Evolutionary conservation across 2,797 vertebrate species (phyloP).

Genomic region (Halcyon leucocephala): DNA sequence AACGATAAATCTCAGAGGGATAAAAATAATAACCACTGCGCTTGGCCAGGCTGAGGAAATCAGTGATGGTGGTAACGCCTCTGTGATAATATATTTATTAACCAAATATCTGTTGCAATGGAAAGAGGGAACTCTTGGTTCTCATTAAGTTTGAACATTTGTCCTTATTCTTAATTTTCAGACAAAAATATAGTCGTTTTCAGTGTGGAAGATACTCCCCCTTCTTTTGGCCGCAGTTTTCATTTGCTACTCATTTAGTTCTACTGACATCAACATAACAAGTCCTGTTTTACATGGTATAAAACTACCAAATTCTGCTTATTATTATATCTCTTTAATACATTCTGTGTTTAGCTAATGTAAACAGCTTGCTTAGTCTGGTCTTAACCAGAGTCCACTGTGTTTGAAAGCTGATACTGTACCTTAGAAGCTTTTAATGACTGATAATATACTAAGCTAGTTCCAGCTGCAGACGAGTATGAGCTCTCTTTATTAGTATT

Average conservation of each 20-base stretch:
- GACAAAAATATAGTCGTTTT: neutral
- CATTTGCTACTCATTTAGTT: neutral
- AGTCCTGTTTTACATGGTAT: neutral
- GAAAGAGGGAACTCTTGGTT: neutral
- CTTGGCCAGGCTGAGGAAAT: neutral
- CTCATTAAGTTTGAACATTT: neutral
- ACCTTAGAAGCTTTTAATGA: neutral
- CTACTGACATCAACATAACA: neutral
- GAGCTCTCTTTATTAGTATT: neutral
- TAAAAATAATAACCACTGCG: neutral
- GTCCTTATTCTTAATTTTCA: neutral
- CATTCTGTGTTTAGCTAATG: neutral
- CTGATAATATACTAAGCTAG: neutral
- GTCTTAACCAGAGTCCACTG: neutral
- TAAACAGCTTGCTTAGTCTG: neutral
- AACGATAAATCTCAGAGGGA: conserved; percentile 7
- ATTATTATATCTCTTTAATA: neutral
- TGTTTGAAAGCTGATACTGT: neutral
- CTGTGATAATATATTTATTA: too few species aligned
- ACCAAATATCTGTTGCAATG: neutral
- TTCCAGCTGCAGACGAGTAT: neutral
- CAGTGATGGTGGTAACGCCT: accelerated
- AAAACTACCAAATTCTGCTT: neutral
- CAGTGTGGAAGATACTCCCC: neutral
- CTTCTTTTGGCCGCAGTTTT: neutral